Evolutionary conservation across 1,140 invertebrate genomes (phyloP), one percentile per base, ranked within the genome.

Genomic region (Drosophila mayri): DNA sequence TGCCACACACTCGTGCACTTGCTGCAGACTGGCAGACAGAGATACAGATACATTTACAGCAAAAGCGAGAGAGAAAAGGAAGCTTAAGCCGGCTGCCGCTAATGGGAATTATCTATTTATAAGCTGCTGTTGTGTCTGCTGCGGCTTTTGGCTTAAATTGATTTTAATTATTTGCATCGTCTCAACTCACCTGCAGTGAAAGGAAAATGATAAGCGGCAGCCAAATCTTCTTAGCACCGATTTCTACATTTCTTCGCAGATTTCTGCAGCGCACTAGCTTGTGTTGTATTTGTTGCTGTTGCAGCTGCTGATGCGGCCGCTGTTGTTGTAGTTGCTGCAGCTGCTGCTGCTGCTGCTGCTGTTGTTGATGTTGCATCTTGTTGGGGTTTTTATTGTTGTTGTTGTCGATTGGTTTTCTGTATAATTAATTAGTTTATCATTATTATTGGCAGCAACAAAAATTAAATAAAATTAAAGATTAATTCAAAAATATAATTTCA

Each of bases 141-240:
- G 55, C 65, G 30, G 66, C 63, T 58, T 37, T 47, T 70, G 66
- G 65, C 68, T 77, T 76, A 47, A 80, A 80, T 71, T 61, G 72
- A 72, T 65, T 79, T 68, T 67, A 82, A 78, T 83, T 78, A 60
- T 82, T 64, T 57, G 41, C 61, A 62, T 60, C 52, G 47, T 16
- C 62, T 64, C 35, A 52, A 75, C 90, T 91, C 73, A 91, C 90
- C 90, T 91, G 90, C 73, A 91, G 90, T 91, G 90, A 91, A 91
- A 91, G 86, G 90, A 90, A 90, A 75, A 91, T 76, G 80, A 84
- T 86, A 78, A 91, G 73, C 79, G 85, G 80, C 90, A 91, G 70
- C 79, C 86, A 91, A 90, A 91, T 90, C 82, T 87, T 90, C 72
- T 91, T 91, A 84, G 75, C 75, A 59, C 77, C 84, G 70, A 79